phyloP scores from a whole-genome alignment of 2,888 invertebrate species.

The Globia sparganii region DNA sequence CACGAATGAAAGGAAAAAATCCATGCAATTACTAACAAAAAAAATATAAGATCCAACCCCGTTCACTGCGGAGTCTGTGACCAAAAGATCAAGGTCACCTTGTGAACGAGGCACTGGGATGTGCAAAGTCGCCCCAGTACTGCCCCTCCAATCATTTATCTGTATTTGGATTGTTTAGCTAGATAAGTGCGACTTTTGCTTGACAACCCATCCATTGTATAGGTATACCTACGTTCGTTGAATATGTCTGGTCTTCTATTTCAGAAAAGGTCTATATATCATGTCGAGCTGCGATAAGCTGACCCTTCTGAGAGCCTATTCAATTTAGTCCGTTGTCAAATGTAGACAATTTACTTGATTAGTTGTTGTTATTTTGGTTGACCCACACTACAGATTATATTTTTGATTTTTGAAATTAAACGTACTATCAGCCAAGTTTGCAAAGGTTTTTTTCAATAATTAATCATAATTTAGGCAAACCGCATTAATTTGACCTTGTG shows the following conservation, averaged over 20 bases:
- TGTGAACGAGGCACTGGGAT: constrained; percentile 26
- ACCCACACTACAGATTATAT: background rate
- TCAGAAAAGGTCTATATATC: constrained; percentile 36
- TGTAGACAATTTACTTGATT: constrained; percentile 26
- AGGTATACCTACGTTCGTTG: constrained; percentile 19
- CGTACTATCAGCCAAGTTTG: background rate
- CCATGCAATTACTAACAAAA: background rate
- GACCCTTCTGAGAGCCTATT: constrained; percentile 30
- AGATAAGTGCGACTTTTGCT: constrained; percentile 40
- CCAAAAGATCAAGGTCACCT: constrained; percentile 44
- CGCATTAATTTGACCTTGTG: background rate
- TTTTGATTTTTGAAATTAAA: background rate
- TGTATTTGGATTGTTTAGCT: constrained; percentile 36
- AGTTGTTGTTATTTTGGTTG: background rate
- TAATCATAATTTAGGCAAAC: background rate
- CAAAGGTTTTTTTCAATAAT: background rate
- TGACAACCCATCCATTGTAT: constrained; percentile 37
- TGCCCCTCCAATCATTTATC: constrained; percentile 45
- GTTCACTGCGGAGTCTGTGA: constrained; percentile 4
- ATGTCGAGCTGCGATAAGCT: constrained; percentile 30
- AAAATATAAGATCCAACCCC: constrained; percentile 9
- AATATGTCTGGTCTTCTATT: constrained; percentile 15
- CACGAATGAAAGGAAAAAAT: background rate
- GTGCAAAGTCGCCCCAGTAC: constrained; percentile 23
- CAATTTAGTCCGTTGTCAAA: constrained; percentile 20